phyloP scores from a whole-genome alignment of 2,888 invertebrate species.

The Nebria salina region DNA sequence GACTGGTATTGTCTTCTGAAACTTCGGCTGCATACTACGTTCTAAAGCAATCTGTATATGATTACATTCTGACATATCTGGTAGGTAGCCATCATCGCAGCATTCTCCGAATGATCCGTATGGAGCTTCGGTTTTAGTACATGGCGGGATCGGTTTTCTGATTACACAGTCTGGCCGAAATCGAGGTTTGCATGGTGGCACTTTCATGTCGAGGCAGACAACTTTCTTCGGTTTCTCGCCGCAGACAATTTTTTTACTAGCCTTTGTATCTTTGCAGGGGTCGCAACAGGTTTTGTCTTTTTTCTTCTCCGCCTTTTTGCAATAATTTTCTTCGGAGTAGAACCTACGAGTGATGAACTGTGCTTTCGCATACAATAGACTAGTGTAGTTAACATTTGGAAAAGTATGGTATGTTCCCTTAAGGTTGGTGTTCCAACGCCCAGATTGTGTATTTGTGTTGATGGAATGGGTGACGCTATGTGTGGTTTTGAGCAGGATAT shows the following conservation, averaged over 20 bases:
- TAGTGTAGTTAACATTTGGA: not conserved
- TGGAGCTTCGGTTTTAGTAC: constrained; percentile 25
- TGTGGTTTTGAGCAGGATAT: no score
- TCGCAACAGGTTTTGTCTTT: constrained; percentile 5
- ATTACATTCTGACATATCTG: constrained; percentile 22
- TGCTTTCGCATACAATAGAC: not conserved
- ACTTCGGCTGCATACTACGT: constrained; percentile 52
- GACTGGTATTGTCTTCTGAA: constrained; percentile 47
- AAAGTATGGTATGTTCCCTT: not conserved
- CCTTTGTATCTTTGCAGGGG: not conserved
- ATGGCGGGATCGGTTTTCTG: not conserved
- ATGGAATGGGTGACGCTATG: not conserved
- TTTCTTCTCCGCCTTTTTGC: not conserved
- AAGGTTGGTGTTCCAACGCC: not conserved
- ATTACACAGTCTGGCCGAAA: not conserved
- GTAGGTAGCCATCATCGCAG: constrained; percentile 4
- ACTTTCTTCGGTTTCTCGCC: not conserved
- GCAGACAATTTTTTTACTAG: not conserved
- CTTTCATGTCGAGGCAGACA: constrained; percentile 8
- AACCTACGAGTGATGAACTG: not conserved
- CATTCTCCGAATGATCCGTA: constrained; percentile 22
- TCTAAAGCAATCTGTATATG: not conserved
- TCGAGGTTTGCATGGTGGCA: constrained; percentile 14
- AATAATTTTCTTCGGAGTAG: not conserved
- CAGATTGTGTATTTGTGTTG: not conserved